Base-by-base conservation (phyloP, 2,888 invertebrate genomes). In the Augiades crinisus region DNA sequence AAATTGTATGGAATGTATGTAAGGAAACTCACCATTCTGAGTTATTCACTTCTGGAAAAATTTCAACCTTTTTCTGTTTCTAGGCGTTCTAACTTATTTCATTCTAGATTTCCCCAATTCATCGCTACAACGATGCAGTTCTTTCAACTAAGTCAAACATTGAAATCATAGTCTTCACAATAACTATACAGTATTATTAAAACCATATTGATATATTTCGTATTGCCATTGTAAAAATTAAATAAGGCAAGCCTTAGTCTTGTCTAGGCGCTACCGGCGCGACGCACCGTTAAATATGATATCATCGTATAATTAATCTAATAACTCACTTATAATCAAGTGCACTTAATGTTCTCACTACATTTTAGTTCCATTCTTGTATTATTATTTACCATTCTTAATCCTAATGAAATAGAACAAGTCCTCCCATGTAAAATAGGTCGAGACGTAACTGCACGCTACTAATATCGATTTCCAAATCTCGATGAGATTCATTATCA, bases 301-400 rank as follows among this genome's bases (percentile, higher is more conserved):
- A 17, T 55, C 19, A 47, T 13, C 22, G 40, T 53, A 49, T n/a
- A 24, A 41, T 56, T 44, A 46, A 36, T 47, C 59, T 62, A 60
- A 54, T 38, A 36, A 55, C 57, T 63, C 63, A 55, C 59, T 65
- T 61, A 70, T 53, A 54, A 63, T 75, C 81, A 87, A 87, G 87
- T 87, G 87, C 87, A 87, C 87, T 86, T 87, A 73, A 80, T 78
- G 74, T 76, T 81, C 83, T 81, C 81, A 84, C 84, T 84, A 81
- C 78, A 53, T 14, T 63, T 55, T 73, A 75, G 65, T 78, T 81
- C 63, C 70, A 60, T 67, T 74, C n/a, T 19, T 62, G 68, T 73
- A 14, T 41, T 41, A 36, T 27, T 41, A n/a, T n/a, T 43, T 65
- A 70, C 68, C 68, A 56, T 66, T 58, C 65, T 65, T 72, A 69